These are phyloP conservation scores for Typhlichthys eigenmanni DNA, from an alignment of 2,797 vertebrate species.

Conservation along the genomic window DNA sequence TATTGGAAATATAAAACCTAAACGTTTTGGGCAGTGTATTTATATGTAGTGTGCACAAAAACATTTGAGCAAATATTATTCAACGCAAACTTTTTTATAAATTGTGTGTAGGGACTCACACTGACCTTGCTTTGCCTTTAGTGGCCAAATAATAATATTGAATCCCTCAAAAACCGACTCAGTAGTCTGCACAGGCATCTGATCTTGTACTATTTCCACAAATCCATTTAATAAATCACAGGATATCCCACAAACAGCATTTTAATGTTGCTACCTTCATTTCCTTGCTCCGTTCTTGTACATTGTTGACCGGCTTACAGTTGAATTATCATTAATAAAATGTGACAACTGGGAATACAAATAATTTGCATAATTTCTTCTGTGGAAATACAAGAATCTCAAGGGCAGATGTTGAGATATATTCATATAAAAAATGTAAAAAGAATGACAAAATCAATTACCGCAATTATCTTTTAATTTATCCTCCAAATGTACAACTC, in stretches of 20 bases:
- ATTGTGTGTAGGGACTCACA: too few species aligned
- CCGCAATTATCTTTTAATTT: constrained; percentile 78
- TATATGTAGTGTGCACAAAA: too few species aligned
- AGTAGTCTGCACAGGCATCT: background rate
- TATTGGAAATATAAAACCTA: too few species aligned
- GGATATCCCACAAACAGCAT: constrained; percentile 29
- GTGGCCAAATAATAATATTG: too few species aligned
- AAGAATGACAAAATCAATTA: constrained; percentile 5
- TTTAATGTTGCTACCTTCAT: constrained; percentile 54
- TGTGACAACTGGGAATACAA: constrained; percentile 9
- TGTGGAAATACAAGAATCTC: too few species aligned
- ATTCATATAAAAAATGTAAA: background rate
- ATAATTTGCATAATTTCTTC: background rate
- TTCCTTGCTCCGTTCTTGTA: constrained; percentile 40
- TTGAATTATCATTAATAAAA: constrained; percentile 8
- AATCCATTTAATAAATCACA: constrained; percentile 13
- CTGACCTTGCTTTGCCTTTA: too few species aligned
- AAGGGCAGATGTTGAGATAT: too few species aligned
- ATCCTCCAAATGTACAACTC: constrained; percentile 82
- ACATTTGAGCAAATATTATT: too few species aligned
- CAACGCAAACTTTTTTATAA: too few species aligned
- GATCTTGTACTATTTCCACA: constrained; percentile 14
- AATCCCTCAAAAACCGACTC: too few species aligned
- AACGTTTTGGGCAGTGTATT: too few species aligned
- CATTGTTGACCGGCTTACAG: constrained; percentile 8